Evolutionary conservation across 2,888 invertebrate species (phyloP), one percentile per base, ranked within the genome.

Genomic region (Diarsia brunnea): DNA sequence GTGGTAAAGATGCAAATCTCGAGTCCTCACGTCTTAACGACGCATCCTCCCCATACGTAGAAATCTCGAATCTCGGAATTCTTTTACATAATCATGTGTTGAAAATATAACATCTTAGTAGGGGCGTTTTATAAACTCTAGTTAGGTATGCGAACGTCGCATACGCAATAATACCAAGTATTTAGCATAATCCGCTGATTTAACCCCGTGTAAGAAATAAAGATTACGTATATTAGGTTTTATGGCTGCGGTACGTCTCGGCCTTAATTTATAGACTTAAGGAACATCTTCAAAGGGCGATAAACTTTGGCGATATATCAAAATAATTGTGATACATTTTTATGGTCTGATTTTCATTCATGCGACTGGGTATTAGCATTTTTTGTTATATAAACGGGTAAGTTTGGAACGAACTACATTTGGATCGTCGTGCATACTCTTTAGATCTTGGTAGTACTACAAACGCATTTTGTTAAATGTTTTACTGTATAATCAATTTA

Each of bases 1-100:
- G 92, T 91, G 92, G 91, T 90, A 91, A 90, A 91, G 93, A 95
- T 96, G 95, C 95, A 95, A 96, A 96, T 95, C 93, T 91, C 83
- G 80, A 87, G 87, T 88, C 84, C 89, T 91, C 90, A 87, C 93
- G 90, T 95, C 95, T 95, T 95, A 96, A 95, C 95, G 94, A 94
- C 95, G 92, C 91, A 91, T 94, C 91, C 93, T 92, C 93, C 94
- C 93, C 91, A 91, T 89, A 91, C 89, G 93, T 86, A 84, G 89
- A 92, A 94, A 94, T 93, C 93, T 93, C 87, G 88, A 94, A 94
- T 93, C 93, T 93, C 87, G 88, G 93, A 95, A 95, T 96, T 95
- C 95, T 96, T 96, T 96, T 94, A 96, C 96, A 96, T 96, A 96
- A 96, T 96, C 95, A 96, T 94, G 95, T 95, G 96, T 94, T 95